A percentile compares a stretch with the other conserved stretches of the same genome.
phyloP scores from a whole-genome alignment of 1,140 invertebrate species.

The Meloidogyne exigua region DNA sequence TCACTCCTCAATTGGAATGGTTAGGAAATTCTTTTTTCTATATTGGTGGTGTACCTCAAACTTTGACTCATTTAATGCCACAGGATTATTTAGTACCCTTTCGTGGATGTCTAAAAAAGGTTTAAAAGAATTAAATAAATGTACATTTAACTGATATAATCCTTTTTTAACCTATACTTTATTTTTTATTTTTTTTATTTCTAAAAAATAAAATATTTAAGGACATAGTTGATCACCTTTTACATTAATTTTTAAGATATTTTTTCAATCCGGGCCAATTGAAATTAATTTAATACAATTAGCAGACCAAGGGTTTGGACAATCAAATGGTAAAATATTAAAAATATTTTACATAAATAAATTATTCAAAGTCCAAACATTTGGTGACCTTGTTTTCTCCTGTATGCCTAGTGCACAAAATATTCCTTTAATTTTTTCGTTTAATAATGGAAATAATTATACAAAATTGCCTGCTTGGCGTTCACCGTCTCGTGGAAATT shows the following conservation, averaged over 20 bases:
- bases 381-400: constrained; percentile 79
- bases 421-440: constrained; percentile 58
- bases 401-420: constrained; percentile 40
- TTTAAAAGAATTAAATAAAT: constrained; percentile 65
- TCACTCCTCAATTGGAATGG: constrained; percentile 84
- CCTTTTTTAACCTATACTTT: too few relatives aligned
- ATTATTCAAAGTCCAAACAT: constrained; percentile 72
- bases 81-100: constrained; percentile 74
- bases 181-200: too few relatives aligned
- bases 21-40: constrained; percentile 71
- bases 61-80: constrained; percentile 68
- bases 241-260: constrained; percentile 72
- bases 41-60: constrained; percentile 82
- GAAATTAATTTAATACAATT: constrained; percentile 83
- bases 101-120: constrained; percentile 89
- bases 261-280: constrained; percentile 83
- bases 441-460: constrained; percentile 46
- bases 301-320: constrained; percentile 77
- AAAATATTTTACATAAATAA: neutral
- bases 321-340: constrained; percentile 64
- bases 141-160: too few relatives aligned
- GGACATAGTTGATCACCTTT: too few relatives aligned
- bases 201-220: too few relatives aligned
- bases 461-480: constrained; percentile 58
- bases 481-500: constrained; percentile 55